Base-by-base conservation (phyloP, 1,140 invertebrate genomes). In the Ericerus pela region DNA sequence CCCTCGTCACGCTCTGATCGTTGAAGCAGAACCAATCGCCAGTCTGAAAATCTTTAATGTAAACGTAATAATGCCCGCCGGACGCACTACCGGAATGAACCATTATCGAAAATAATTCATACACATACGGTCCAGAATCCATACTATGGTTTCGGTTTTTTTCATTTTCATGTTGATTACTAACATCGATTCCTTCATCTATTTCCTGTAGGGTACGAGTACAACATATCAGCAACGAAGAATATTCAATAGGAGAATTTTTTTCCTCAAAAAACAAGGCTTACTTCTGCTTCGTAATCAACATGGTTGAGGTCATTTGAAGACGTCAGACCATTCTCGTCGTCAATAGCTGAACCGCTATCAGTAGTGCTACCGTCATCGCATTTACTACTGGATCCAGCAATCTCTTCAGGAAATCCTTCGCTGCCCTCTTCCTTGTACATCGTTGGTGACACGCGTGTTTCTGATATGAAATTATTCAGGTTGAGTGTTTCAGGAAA, bases 31-130 rank as follows among this genome's bases (percentile, higher is more conserved):
- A 81, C 88, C 88, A 91, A 59, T 81, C 72, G 16, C 77, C 72
- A 29, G 75, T 83, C 38, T 76, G 71, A 51, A 89, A 86, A 65
- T 91, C 89, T 75, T 90, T 92, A 38, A 94, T 90, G 62, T 93
- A 93, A 18, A 88, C 89, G 69, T 90, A 95, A 70, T 95, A 95
- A 71, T 95, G 91, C 1, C 91, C 91, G 27, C 88, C 88, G 41
- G 83, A 84, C 0, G 89, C 88, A 72, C 84, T 89, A 6, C 91
- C 91, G 29, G 87, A 88, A 70, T 95, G 91, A 53, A 94, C 86
- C 87, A 94, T 91, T 31, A 94, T 89, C 11, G 87, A 88, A 67
- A 90, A 94, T 14, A 95, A 70, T 67, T 95, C 87, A 69, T 94
- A 95, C 11, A 81, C 68, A 66, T 86, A 87, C 1, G 82, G 83